Percentiles rank a stretch among this genome's conserved stretches.
Evolutionary conservation across 2,888 invertebrate species (phyloP).

Genomic region (Mactromeris polynyma): DNA sequence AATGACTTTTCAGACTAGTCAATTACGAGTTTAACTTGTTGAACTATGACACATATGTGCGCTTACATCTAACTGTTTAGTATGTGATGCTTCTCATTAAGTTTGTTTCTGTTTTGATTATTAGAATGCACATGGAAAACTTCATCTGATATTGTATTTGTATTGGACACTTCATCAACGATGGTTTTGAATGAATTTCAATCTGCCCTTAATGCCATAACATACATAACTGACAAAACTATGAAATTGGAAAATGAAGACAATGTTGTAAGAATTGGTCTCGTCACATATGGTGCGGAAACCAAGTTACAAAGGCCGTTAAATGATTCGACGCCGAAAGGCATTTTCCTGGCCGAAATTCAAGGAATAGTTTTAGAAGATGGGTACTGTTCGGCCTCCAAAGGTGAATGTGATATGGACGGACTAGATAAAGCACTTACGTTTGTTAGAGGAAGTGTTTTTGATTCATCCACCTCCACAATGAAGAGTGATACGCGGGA

Average conservation of each 20-base stretch:
- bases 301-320: neutral
- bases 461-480: neutral
- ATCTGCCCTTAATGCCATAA: conserved; percentile 3
- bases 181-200: neutral
- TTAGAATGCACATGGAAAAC: conserved; percentile 16
- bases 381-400: neutral
- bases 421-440: neutral
- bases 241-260: conserved; percentile 5
- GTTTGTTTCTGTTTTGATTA: neutral
- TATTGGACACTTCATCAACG: neutral
- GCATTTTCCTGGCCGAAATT: neutral
- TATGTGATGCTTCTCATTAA: neutral
- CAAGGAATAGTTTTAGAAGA: neutral
- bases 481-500: neutral
- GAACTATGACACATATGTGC: no score
- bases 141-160: neutral
- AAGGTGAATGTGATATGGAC: neutral
- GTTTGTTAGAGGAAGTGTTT: neutral
- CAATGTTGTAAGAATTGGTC: conserved; percentile 1
- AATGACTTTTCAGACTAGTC: no score
- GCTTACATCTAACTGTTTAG: no score
- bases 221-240: conserved; percentile 19
- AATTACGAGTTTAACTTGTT: no score
- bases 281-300: conserved; percentile 5
- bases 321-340: neutral